Percentiles rank a stretch among this genome's conserved stretches.
Conservation (phyloP, 1,140 invertebrate genomes). For the Drosophila varians region DNA sequence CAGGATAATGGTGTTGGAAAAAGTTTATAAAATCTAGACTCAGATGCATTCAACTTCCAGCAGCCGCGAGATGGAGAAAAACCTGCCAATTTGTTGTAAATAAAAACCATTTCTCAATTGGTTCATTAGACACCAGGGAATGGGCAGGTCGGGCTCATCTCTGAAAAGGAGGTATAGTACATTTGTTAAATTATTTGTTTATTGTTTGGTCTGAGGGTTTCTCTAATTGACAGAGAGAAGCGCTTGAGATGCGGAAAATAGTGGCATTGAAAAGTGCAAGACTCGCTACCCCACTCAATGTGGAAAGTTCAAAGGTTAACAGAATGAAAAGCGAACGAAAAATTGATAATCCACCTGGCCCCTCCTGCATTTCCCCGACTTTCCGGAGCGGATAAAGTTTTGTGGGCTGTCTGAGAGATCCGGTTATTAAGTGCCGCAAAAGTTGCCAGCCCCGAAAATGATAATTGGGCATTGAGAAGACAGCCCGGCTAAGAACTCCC, state of each 20-base stretch:
- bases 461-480: constrained; percentile 72
- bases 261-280: constrained; percentile 52
- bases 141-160: constrained; percentile 60
- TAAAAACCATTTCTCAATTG: constrained; percentile 35
- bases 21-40: constrained; percentile 3
- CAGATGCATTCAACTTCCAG: not conserved
- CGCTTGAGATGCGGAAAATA: not conserved
- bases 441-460: constrained; percentile 71
- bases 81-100: constrained; percentile 53
- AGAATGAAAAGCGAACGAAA: constrained; percentile 62
- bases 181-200: constrained; percentile 69
- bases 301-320: constrained; percentile 72
- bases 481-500: constrained; percentile 2
- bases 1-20: constrained; percentile 16
- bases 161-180: constrained; percentile 57
- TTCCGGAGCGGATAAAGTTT: constrained; percentile 65
- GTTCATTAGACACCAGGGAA: constrained; percentile 27
- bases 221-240: constrained; percentile 59
- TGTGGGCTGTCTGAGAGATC: constrained; percentile 37
- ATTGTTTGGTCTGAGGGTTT: constrained; percentile 31
- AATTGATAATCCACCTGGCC: constrained; percentile 61
- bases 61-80: constrained; percentile 19
- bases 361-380: not conserved
- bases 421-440: constrained; percentile 76
- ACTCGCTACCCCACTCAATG: constrained; percentile 59